Evolutionary conservation across 2,797 vertebrate genomes (phyloP), one percentile per base, ranked within the genome.

Genomic region (Enteromius mattozi): DNA sequence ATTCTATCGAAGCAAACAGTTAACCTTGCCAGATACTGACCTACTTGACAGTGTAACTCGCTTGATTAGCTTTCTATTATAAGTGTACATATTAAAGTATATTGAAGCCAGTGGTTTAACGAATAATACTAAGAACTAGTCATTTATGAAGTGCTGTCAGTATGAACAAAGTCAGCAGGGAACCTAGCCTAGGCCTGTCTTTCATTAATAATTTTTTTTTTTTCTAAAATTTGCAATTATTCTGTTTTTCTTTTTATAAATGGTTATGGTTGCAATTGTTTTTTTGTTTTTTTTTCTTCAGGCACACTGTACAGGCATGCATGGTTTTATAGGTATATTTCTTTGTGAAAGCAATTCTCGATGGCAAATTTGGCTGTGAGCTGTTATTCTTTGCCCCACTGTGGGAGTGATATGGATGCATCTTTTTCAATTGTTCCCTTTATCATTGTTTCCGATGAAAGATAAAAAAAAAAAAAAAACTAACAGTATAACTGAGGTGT

Each of bases 61-160:
- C 89, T 88, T 86, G 85, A 85, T 87, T 90, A 59, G 89, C 85
- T 90, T 86, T 83, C 75, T 89, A 75, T 82, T 89, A 86, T 90
- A 89, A 40, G 82, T 91, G 88, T 88, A 86, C 87, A 90, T 91
- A 91, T 78, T 89, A 86, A 89, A 89, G 82, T 91, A 88, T 91
- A 88, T 88, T 88, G 70, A 90, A 89, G 85, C 87, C 88, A 88
- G 88, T 89, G 86, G 71, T 86, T 86, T 87, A 80, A 83, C 78
- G 49, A 86, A 83, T 75, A 86, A 86, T 82, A 82, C 84, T 86
- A 83, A 61, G 77, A 71, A 80, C 35, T 88, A 80, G 72, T 86
- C 81, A 76, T 83, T 83, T 84, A 72, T 54, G 80, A 78, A 81
- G 78, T 82, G 78, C 76, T 85, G 84, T 87, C 84, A 87, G 45